Evolutionary conservation across 1,140 invertebrate genomes (phyloP).

Genomic region (Drepana arcuata): DNA sequence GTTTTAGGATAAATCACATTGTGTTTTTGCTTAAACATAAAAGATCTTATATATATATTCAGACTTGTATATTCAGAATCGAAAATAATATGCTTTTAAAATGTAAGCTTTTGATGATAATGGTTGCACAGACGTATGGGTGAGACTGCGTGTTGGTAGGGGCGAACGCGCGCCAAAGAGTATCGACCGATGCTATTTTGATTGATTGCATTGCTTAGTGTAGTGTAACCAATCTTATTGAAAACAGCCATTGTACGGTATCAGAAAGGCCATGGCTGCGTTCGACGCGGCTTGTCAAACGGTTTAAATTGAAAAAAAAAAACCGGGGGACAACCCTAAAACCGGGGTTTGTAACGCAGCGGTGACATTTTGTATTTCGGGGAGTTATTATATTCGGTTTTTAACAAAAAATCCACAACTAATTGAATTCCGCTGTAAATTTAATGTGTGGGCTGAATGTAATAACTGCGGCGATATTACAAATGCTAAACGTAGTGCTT

Average conservation of each 20-base stretch:
- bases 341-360: slow-evolving; percentile 30
- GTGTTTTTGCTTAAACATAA: too few species aligned
- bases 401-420: slow-evolving; percentile 15
- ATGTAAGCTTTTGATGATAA: too few species aligned
- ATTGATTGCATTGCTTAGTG: slow-evolving; percentile 70
- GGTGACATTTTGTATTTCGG: slow-evolving; percentile 63
- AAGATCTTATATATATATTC: too few species aligned
- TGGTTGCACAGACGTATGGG: too few species aligned
- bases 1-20: too few species aligned
- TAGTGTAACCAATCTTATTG: slow-evolving; percentile 71
- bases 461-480: too few species aligned
- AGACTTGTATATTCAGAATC: too few species aligned
- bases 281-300: slow-evolving; percentile 59
- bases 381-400: slow-evolving; percentile 45
- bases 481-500: too few species aligned
- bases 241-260: slow-evolving; percentile 59
- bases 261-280: slow-evolving; percentile 58
- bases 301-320: slow-evolving; percentile 71
- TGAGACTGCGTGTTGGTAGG: slow-evolving; percentile 23
- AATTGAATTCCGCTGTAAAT: slow-evolving; percentile 12
- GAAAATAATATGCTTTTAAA: too few species aligned
- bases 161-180: slow-evolving; percentile 35
- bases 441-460: too few species aligned
- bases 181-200: slow-evolving; percentile 65
- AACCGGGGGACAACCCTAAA: slow-evolving; percentile 60